Percentiles rank a stretch among this genome's conserved stretches.
Conservation (phyloP, 2,113 vertebrate species). For the Melanostigma gelatinosum region DNA sequence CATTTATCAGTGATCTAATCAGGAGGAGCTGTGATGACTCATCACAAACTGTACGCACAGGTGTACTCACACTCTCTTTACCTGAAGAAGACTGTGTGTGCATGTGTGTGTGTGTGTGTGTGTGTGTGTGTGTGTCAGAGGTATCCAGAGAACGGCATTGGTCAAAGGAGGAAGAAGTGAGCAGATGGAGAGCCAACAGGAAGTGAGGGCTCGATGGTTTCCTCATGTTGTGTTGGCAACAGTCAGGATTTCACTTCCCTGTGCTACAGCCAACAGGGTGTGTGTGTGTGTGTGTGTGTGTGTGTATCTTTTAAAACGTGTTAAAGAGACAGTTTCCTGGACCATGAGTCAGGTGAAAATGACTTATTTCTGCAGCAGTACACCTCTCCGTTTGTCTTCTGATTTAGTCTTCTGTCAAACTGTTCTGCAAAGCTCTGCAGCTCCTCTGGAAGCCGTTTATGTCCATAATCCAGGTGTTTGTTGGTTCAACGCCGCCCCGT, state of each 20-base stretch:
- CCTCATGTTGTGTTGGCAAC: conserved; percentile 69
- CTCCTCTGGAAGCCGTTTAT: background rate
- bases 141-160: conserved; percentile 9
- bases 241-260: conserved; percentile 57
- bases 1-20: background rate
- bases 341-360: background rate
- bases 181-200: conserved; percentile 71
- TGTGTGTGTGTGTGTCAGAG: conserved; percentile 3
- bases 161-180: conserved; percentile 53
- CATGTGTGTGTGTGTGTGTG: background rate
- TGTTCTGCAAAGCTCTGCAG: background rate
- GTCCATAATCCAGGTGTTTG: background rate
- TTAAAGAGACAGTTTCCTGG: background rate
- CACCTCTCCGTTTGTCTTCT: background rate
- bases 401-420: background rate
- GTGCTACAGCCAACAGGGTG: conserved; percentile 46
- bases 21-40: background rate
- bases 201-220: conserved; percentile 68
- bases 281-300: background rate
- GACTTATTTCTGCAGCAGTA: background rate
- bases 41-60: background rate
- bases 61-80: background rate
- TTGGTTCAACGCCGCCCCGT: background rate
- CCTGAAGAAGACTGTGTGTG: background rate
- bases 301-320: too few relatives aligned